Percentiles rank a stretch among this genome's conserved stretches.
Conservation (phyloP, 2,888 invertebrate genomes). For the Acanthosoma haemorrhoidale region DNA sequence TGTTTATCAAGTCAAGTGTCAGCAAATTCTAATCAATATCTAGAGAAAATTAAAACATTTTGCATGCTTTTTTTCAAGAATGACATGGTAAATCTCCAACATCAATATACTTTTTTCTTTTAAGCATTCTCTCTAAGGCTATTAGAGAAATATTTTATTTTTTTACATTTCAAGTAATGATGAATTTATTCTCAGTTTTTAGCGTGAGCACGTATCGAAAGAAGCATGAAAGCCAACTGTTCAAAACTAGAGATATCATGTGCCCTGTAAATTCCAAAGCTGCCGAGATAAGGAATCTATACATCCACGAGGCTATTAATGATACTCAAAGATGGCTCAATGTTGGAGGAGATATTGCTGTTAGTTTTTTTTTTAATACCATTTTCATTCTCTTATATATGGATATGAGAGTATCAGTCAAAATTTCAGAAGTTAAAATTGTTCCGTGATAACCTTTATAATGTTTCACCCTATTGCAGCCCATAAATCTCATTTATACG, state of each 20-base stretch:
- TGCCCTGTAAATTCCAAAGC: slow-evolving; percentile 78
- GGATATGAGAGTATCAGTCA: too few species aligned
- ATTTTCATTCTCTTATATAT: too few species aligned
- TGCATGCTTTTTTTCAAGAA: too few species aligned
- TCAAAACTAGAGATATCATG: slow-evolving; percentile 83
- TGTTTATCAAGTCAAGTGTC: too few species aligned
- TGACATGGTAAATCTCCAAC: too few species aligned
- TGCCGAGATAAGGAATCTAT: slow-evolving; percentile 65
- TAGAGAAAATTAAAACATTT: too few species aligned
- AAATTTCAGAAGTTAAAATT: too few species aligned
- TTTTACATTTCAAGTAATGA: neutral
- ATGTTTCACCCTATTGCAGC: too few species aligned
- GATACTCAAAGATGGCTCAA: slow-evolving; percentile 79
- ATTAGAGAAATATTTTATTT: neutral
- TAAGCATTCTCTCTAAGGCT: slow-evolving; percentile 9
- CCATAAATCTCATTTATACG: too few species aligned
- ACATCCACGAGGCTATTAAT: slow-evolving; percentile 76
- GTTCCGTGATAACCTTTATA: too few species aligned
- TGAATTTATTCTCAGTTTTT: slow-evolving; percentile 61
- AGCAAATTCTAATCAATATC: too few species aligned
- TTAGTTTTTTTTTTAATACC: slow-evolving; percentile 52
- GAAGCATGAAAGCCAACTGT: slow-evolving; percentile 61
- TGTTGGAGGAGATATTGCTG: slow-evolving; percentile 72
- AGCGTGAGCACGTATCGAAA: slow-evolving; percentile 88
- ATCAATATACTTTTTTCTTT: neutral